phyloP scores from a whole-genome alignment of 2,888 invertebrate species.

The Pyrgus malvae region DNA sequence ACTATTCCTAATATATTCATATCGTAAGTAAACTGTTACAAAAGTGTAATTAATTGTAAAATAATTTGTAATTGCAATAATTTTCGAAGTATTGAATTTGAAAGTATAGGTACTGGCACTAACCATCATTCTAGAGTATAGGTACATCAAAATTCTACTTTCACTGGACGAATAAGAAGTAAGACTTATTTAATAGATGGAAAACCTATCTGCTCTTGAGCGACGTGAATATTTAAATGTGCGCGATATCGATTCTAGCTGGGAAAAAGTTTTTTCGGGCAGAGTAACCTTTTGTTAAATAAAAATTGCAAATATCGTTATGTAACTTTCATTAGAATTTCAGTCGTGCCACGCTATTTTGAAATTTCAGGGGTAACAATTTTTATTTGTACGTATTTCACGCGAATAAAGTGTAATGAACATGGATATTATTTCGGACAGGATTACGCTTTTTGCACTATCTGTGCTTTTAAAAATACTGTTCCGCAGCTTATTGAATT shows the following conservation, averaged over 20 bases:
- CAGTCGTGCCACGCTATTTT: background rate
- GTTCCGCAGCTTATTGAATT: too few species aligned
- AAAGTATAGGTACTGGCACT: too few species aligned
- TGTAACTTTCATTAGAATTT: constrained; percentile 6
- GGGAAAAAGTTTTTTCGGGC: background rate
- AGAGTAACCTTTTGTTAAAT: background rate
- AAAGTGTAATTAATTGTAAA: too few species aligned
- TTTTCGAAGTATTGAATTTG: too few species aligned
- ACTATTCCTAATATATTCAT: too few species aligned
- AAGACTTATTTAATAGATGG: background rate
- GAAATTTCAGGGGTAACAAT: background rate
- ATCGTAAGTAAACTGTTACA: too few species aligned
- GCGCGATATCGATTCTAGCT: background rate
- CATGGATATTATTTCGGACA: constrained; percentile 2
- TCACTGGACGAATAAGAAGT: background rate
- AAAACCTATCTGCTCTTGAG: background rate
- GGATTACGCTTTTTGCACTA: background rate
- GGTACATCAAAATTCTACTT: background rate
- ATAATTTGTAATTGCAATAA: too few species aligned
- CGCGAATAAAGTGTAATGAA: constrained; percentile 10
- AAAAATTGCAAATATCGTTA: background rate
- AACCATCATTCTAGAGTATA: too few species aligned
- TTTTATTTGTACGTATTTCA: constrained; percentile 5
- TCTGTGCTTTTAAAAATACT: background rate
- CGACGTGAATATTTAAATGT: background rate